Evolutionary conservation across 2,797 vertebrate species (phyloP).

Genomic region (Onychomys torridus): DNA sequence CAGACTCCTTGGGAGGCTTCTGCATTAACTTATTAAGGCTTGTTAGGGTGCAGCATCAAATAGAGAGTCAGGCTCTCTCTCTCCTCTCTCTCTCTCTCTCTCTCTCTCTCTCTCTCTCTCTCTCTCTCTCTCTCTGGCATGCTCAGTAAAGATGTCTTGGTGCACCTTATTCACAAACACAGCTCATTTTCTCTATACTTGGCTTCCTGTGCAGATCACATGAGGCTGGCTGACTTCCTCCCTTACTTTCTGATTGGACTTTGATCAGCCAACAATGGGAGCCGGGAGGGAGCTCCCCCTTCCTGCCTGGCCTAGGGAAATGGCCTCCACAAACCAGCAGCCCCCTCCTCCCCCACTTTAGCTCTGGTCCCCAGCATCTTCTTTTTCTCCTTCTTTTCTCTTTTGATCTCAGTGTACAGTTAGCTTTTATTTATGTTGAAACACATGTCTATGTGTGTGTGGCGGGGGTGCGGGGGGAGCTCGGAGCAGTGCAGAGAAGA

Average conservation of each 20-base stretch:
- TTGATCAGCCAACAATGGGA: slow-evolving; percentile 31
- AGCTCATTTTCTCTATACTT: slow-evolving; percentile 46
- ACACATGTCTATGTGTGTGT: neutral
- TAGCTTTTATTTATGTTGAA: slow-evolving; percentile 67
- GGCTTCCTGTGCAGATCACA: slow-evolving; percentile 44
- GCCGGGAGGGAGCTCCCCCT: neutral
- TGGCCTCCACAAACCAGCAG: slow-evolving; percentile 26
- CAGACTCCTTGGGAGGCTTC: slow-evolving; percentile 83
- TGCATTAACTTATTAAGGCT: slow-evolving; percentile 79
- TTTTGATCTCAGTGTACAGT: slow-evolving; percentile 35
- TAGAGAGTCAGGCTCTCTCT: slow-evolving; percentile 38
- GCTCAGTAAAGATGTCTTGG: slow-evolving; percentile 1
- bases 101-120: neutral
- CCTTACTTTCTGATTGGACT: slow-evolving; percentile 66
- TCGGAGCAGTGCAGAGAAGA: neutral
- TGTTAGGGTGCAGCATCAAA: slow-evolving; percentile 67
- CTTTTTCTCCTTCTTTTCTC: neutral
- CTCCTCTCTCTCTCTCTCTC: neutral
- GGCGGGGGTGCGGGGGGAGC: accelerated
- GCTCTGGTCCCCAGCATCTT: neutral
- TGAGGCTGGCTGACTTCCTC: slow-evolving; percentile 38
- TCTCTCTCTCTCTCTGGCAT: neutral
- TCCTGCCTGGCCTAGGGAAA: neutral
- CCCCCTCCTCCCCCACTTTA: neutral
- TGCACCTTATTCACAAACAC: neutral